These are phyloP conservation scores for Odontocerum albicorne DNA, from an alignment of 2,888 invertebrate species.

Conservation along the genomic window DNA sequence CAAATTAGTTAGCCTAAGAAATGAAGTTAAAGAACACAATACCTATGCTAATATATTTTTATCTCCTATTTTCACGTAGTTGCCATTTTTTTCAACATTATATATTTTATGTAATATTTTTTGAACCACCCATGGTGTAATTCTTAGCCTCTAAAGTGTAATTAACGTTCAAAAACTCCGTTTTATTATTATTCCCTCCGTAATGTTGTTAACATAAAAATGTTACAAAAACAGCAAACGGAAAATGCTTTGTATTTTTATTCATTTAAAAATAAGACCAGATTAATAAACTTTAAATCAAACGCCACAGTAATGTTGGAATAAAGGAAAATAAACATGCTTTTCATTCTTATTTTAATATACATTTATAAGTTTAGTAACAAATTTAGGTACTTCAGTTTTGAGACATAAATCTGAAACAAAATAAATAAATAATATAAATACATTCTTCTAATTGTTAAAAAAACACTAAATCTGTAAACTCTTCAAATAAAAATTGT, in stretches of 20 bases:
- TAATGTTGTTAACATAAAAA: conserved; percentile 21
- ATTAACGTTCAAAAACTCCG: conserved; percentile 26
- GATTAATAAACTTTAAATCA: conserved; percentile 33
- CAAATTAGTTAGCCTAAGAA: neutral
- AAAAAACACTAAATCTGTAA: no score
- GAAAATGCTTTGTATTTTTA: conserved; percentile 16
- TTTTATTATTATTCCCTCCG: conserved; percentile 5
- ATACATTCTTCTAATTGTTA: no score
- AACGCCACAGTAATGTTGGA: conserved; percentile 36
- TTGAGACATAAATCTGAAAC: conserved; percentile 15
- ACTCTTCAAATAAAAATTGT: no score
- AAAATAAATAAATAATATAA: conserved; percentile 18
- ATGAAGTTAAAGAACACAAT: neutral
- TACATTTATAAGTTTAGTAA: conserved; percentile 29
- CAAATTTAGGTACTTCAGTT: conserved; percentile 25
- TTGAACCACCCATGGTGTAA: conserved; percentile 27
- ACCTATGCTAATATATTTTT: neutral
- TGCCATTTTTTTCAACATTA: conserved; percentile 36
- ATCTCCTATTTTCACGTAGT: conserved; percentile 31
- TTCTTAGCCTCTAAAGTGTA: conserved; percentile 12
- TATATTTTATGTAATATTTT: conserved; percentile 22
- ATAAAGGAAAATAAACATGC: conserved; percentile 33
- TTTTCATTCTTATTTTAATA: conserved; percentile 28
- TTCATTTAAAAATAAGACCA: conserved; percentile 33
- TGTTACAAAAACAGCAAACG: conserved; percentile 30